Conservation (phyloP, 2,797 vertebrate genomes). For the Intellagama lesueurii region DNA sequence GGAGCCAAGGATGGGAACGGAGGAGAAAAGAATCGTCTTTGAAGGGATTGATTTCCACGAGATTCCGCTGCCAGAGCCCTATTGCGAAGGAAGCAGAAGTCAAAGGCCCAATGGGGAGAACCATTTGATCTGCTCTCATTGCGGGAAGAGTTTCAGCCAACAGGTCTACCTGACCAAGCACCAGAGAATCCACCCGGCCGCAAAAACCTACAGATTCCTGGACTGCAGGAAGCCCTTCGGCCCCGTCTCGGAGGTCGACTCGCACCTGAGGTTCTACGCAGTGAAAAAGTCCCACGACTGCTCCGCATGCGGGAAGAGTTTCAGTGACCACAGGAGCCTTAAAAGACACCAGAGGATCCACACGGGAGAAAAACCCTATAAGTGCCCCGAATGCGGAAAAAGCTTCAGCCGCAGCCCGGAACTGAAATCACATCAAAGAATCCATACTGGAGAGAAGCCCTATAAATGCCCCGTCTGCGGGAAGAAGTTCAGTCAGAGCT, state of each 20-base stretch:
- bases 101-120: neutral
- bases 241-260: neutral
- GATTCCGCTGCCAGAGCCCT: neutral
- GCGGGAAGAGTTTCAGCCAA: neutral
- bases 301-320: neutral
- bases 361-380: constrained; percentile 35
- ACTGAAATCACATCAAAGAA: neutral
- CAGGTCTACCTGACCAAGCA: neutral
- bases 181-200: constrained; percentile 7
- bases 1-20: neutral
- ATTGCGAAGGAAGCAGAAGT: neutral
- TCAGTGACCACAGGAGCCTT: neutral
- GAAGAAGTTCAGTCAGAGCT: neutral
- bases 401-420: neutral
- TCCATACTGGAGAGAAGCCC: neutral
- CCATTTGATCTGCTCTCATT: neutral
- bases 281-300: neutral
- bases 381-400: neutral
- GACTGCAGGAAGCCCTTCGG: neutral
- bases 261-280: neutral
- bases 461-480: neutral
- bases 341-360: neutral
- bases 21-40: neutral
- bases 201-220: neutral
- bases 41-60: neutral